phyloP scores from a whole-genome alignment of 1,140 invertebrate genomes.

The Brachionus plicatilis region DNA sequence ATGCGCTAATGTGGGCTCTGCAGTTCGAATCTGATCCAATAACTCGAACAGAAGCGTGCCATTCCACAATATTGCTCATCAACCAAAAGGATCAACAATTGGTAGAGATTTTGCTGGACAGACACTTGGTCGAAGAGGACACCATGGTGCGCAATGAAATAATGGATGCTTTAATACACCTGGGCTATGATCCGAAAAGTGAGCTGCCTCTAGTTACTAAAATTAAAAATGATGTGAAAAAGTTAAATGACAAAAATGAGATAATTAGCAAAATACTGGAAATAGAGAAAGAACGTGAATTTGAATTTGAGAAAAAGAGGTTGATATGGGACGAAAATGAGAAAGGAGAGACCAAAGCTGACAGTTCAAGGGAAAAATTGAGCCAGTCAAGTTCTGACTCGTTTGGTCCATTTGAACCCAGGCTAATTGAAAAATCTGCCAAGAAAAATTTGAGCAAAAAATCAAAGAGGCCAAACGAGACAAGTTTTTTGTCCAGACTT shows the following conservation, averaged over 20 bases:
- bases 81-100: conserved; percentile 46
- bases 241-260: conserved; percentile 44
- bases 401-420: conserved; percentile 8
- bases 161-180: conserved; percentile 46
- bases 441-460: neutral
- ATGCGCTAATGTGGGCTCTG: conserved; percentile 52
- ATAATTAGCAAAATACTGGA: conserved; percentile 23
- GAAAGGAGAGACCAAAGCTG: neutral
- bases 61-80: conserved; percentile 47
- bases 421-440: neutral
- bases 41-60: conserved; percentile 53
- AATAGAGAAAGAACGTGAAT: conserved; percentile 1
- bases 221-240: conserved; percentile 53
- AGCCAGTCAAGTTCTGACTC: conserved; percentile 1
- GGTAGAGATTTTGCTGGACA: conserved; percentile 50
- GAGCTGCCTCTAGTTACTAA: conserved; percentile 54
- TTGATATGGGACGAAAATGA: conserved; percentile 32
- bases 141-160: conserved; percentile 44
- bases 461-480: neutral
- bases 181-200: conserved; percentile 49
- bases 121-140: conserved; percentile 49
- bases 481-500: neutral
- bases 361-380: neutral
- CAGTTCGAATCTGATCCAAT: conserved; percentile 51
- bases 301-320: conserved; percentile 32